Evolutionary conservation across 1,140 invertebrate species (phyloP), one percentile per base, ranked within the genome.

Genomic region (Nymphalis io): DNA sequence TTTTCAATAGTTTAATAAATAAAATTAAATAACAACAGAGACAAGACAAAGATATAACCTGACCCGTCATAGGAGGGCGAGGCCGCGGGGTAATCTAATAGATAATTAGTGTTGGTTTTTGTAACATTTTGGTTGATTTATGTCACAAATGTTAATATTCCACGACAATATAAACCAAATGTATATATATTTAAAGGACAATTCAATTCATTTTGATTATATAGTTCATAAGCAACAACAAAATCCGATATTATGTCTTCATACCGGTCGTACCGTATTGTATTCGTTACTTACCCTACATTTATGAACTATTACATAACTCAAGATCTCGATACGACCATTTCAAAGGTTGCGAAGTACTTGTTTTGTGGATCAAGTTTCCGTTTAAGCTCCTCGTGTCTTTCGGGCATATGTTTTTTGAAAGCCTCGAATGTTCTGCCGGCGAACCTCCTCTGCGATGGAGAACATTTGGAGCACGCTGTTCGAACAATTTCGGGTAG

Each of bases 401-500:
- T 58, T 2, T 79, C 72, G 3, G 83, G 80, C 8, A 80, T 72
- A 33, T 80, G 60, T 39, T 27, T 73, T 18, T 78, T 73, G 62
- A 88, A 84, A 8, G 84, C 83, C 16, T 74, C 72, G 53, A 88
- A 85, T 0, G 82, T 78, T 70, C 78, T 83, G 13, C 73, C 51
- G 4, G 82, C 79, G 21, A 88, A 78, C 12, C 79, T 72, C 13
- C 69, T 80, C 44, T 87, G 83, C 3, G 77, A 75, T 2, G 81
- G 76, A 18, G 81, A 76, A 57, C 85, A 88, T 73, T 83, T 85
- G 4, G 67, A 67, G 39, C 85, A 86, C 0, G 78, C 76, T 12
- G 83, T 82, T 3, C 18, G 58, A 6, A 86, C 72, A n/a, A 86
- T 72, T 80, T 88, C 84, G 1, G 84, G 83, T 23, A 88, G 65